A percentile compares a stretch with the other conserved stretches of the same genome.
phyloP scores from a whole-genome alignment of 2,797 vertebrate genomes.

The Acestrorhynchus altus region DNA sequence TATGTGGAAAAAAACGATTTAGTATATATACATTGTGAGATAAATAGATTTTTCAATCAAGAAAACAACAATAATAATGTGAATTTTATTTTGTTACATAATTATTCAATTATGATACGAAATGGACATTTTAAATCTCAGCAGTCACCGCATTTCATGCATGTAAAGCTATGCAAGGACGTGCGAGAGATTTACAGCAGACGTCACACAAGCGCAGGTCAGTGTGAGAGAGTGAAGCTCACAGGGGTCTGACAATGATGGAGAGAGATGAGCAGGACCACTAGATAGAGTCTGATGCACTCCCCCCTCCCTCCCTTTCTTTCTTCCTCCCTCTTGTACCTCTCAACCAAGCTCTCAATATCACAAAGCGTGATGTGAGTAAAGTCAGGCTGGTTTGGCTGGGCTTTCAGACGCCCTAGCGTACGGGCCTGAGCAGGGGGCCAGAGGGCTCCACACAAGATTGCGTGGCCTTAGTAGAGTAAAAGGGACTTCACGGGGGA shows the following conservation, averaged over 20 bases:
- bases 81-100: too few species aligned
- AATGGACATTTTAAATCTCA: too few species aligned
- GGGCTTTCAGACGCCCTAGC: conserved; percentile 27
- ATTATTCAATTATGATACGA: too few species aligned
- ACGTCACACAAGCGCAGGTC: conserved; percentile 31
- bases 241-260: conserved; percentile 43
- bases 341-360: conserved; percentile 23
- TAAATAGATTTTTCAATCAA: too few species aligned
- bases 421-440: conserved; percentile 1
- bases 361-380: conserved; percentile 23
- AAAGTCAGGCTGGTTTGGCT: conserved; percentile 31
- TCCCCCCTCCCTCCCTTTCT: not conserved
- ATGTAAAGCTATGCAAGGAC: too few species aligned
- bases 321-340: conserved; percentile 2
- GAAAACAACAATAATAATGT: too few species aligned
- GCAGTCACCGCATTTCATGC: too few species aligned
- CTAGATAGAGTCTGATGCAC: conserved; percentile 43
- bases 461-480: conserved; percentile 26
- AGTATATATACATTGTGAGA: too few species aligned
- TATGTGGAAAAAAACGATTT: too few species aligned
- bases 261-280: conserved; percentile 37
- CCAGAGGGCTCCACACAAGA: conserved; percentile 24
- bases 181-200: conserved; percentile 37
- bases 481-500: conserved; percentile 13
- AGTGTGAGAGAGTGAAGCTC: conserved; percentile 24